Evolutionary conservation across 2,888 invertebrate genomes (phyloP).

Genomic region (Conus canariensis): DNA sequence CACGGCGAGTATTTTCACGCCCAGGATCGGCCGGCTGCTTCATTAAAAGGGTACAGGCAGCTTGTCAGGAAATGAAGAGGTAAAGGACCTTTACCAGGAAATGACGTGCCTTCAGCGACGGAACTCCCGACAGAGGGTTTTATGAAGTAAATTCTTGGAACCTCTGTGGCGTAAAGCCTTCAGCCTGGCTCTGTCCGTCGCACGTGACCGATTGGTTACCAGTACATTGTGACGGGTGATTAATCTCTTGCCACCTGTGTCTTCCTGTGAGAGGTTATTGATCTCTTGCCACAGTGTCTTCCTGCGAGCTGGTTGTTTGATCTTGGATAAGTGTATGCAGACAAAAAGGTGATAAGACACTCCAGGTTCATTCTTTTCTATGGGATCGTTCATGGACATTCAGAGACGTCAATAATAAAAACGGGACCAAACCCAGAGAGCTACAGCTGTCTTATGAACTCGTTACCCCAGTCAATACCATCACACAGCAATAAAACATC

Average conservation of each 20-base stretch:
- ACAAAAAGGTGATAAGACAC: too few species aligned
- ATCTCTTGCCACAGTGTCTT: background rate
- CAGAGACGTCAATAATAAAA: too few species aligned
- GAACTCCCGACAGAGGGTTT: background rate
- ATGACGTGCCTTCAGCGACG: background rate
- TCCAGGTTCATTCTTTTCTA: too few species aligned
- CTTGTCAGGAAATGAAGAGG: background rate
- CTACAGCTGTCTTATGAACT: too few species aligned
- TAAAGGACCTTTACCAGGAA: background rate
- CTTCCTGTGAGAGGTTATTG: background rate
- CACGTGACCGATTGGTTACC: background rate
- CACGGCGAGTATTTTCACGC: background rate
- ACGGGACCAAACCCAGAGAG: too few species aligned
- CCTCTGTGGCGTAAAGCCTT: background rate
- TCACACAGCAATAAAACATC: too few species aligned
- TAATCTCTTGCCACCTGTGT: background rate
- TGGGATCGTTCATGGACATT: too few species aligned
- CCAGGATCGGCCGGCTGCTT: background rate
- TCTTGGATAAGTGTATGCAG: too few species aligned
- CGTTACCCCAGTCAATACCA: too few species aligned
- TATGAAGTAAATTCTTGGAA: background rate
- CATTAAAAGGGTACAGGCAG: background rate
- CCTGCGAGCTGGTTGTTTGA: too few species aligned
- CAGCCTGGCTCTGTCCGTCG: background rate
- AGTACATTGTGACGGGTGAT: background rate